phyloP scores from a whole-genome alignment of 2,888 invertebrate species.

The Neoaliturus tenellus region DNA sequence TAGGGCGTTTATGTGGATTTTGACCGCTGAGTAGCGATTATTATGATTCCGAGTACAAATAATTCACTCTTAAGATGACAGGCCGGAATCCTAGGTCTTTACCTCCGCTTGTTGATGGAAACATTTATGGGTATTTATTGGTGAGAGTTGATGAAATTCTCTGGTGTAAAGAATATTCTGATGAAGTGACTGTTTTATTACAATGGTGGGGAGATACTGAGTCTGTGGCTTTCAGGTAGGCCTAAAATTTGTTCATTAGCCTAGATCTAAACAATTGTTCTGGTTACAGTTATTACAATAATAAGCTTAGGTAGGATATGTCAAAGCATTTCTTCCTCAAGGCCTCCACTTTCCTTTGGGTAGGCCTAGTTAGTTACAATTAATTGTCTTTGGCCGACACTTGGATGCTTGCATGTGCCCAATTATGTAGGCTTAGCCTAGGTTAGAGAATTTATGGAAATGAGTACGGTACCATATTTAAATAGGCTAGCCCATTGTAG shows the following conservation, averaged over 20 bases:
- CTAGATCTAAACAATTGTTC: neutral
- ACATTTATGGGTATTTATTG: constrained; percentile 70
- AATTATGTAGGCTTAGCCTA: too few relatives aligned
- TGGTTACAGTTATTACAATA: neutral
- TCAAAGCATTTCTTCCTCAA: too few relatives aligned
- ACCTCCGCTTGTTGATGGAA: constrained; percentile 71
- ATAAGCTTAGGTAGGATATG: too few relatives aligned
- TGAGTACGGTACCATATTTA: too few relatives aligned
- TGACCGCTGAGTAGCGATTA: neutral
- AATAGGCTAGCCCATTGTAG: too few relatives aligned
- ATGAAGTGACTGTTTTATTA: constrained; percentile 69
- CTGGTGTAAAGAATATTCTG: constrained; percentile 69
- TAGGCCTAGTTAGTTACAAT: too few relatives aligned
- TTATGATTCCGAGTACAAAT: neutral
- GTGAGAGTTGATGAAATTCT: constrained; percentile 70
- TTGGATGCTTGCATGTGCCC: too few relatives aligned
- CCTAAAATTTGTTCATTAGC: neutral
- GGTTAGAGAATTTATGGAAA: too few relatives aligned
- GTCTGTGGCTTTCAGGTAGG: constrained; percentile 70
- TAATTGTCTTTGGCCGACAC: too few relatives aligned
- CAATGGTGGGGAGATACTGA: constrained; percentile 72
- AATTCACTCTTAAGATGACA: neutral
- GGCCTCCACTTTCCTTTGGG: too few relatives aligned
- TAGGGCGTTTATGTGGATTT: too few relatives aligned
- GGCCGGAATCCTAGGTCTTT: constrained; percentile 59